phyloP scores from a whole-genome alignment of 2,797 vertebrate genomes.

The Peromyscus attwateri region DNA sequence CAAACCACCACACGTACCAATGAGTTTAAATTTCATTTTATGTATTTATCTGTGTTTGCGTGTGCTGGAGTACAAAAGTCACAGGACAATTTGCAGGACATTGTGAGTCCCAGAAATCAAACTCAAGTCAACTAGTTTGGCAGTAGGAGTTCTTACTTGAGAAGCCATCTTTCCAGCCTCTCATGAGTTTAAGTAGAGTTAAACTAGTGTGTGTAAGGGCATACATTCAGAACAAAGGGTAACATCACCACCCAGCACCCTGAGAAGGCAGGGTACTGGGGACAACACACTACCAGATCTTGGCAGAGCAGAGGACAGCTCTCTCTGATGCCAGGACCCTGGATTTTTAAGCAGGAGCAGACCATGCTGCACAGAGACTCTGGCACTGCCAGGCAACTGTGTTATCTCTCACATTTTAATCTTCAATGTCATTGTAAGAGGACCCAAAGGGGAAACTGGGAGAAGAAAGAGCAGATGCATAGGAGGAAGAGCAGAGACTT shows the following conservation, averaged over 20 bases:
- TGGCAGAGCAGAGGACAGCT: neutral
- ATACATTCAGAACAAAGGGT: neutral
- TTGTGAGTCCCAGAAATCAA: neutral
- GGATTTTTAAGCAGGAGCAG: neutral
- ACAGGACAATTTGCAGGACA: too few relatives aligned
- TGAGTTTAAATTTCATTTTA: neutral
- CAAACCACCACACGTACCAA: neutral
- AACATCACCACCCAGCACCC: neutral
- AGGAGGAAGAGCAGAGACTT: neutral
- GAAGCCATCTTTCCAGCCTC: neutral
- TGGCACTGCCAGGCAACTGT: neutral
- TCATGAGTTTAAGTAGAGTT: neutral
- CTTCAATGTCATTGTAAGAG: neutral
- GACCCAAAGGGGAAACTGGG: neutral
- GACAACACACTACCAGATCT: neutral
- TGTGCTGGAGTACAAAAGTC: neutral
- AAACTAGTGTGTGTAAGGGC: too few relatives aligned
- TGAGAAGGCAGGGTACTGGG: neutral
- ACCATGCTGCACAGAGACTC: neutral
- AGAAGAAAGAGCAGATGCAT: neutral
- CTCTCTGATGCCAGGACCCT: neutral
- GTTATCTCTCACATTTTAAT: neutral
- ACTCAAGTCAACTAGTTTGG: neutral
- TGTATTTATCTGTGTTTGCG: neutral
- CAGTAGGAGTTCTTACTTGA: neutral